Evolutionary conservation across 2,113 vertebrate species (phyloP).

Genomic region (Scolopax mira): DNA sequence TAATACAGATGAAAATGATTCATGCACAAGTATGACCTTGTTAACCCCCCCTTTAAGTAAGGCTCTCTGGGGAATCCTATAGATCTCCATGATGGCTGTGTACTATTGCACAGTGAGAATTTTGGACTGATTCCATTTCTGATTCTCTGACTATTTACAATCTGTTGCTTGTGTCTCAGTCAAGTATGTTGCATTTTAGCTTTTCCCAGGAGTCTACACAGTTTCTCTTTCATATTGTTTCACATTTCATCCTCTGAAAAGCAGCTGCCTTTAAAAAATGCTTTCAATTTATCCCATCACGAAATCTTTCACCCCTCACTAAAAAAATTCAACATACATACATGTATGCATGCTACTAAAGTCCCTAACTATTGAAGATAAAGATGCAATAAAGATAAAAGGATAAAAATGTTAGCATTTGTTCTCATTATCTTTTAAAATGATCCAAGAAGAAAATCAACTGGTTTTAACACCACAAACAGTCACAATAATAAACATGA

Average conservation of each 20-base stretch:
- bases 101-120: background rate
- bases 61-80: background rate
- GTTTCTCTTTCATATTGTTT: conserved; percentile 9
- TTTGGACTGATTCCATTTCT: conserved; percentile 13
- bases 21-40: background rate
- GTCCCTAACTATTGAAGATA: background rate
- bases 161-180: background rate
- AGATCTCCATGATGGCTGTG: background rate
- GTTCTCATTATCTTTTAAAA: background rate
- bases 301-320: background rate
- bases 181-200: background rate
- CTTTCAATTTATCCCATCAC: background rate
- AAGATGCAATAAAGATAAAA: background rate
- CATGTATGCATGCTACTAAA: background rate
- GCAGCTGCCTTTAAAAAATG: background rate
- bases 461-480: background rate
- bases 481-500: background rate
- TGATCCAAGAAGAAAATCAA: background rate
- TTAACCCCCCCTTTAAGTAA: background rate
- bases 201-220: background rate
- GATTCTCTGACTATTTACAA: background rate
- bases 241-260: conserved; percentile 14
- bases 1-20: conserved; percentile 12
- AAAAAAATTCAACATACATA: background rate
- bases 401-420: background rate